phyloP scores from a whole-genome alignment of 2,888 invertebrate genomes.

The Cantharis flavilabris region DNA sequence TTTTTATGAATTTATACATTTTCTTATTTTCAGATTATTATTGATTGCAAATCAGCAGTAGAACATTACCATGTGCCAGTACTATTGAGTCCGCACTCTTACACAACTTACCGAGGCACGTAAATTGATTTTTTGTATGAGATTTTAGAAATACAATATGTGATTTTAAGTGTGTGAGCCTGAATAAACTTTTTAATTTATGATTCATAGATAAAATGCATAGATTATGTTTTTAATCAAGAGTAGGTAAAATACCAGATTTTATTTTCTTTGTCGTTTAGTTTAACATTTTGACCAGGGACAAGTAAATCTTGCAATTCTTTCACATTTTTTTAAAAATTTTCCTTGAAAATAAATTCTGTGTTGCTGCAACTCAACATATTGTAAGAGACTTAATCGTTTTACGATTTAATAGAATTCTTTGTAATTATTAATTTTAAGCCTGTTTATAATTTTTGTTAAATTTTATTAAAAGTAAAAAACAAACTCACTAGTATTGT shows the following conservation, averaged over 20 bases:
- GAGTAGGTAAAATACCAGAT: background rate
- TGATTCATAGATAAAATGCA: background rate
- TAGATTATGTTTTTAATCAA: background rate
- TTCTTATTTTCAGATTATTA: conserved; percentile 65
- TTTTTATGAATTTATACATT: background rate
- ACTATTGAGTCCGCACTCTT: conserved; percentile 75
- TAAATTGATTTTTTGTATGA: conserved; percentile 44
- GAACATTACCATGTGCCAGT: conserved; percentile 79
- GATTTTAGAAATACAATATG: background rate
- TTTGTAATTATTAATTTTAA: background rate
- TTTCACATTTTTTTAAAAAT: too few species aligned
- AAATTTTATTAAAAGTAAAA: background rate
- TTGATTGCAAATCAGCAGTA: conserved; percentile 65
- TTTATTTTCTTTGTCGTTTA: background rate
- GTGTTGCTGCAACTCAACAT: background rate
- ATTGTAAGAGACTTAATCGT: background rate
- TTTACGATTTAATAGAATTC: background rate
- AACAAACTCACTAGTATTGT: background rate
- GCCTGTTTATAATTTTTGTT: background rate
- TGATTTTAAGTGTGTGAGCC: background rate
- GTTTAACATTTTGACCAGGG: background rate
- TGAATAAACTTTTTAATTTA: background rate
- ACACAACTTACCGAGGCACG: conserved; percentile 76
- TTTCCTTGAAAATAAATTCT: background rate
- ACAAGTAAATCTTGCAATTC: too few species aligned